Conservation (phyloP, 2,113 vertebrate species). For the Paracanthobrama guichenoti region DNA sequence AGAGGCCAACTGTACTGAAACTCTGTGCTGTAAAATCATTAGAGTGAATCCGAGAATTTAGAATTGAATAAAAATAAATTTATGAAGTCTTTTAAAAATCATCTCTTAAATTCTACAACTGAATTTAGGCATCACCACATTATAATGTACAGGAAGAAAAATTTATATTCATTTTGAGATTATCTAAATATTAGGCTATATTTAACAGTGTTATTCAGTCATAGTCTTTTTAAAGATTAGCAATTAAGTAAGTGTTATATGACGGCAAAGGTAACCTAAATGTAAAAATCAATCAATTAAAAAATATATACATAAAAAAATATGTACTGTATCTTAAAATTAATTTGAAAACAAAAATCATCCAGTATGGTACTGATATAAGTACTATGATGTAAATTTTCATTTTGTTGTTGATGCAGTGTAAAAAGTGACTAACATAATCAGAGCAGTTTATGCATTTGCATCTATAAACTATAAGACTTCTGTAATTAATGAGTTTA, state of each 20-base stretch:
- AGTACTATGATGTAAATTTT: background rate
- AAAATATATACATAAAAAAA: too few relatives aligned
- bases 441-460: conserved; percentile 28
- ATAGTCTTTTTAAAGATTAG: background rate
- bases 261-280: too few relatives aligned
- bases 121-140: conserved; percentile 32
- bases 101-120: background rate
- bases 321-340: too few relatives aligned
- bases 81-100: too few relatives aligned
- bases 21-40: conserved; percentile 3
- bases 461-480: conserved; percentile 37
- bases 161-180: background rate
- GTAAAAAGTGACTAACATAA: conserved; percentile 48
- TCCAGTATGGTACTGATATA: too few relatives aligned
- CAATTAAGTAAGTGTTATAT: background rate
- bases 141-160: background rate
- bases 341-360: too few relatives aligned
- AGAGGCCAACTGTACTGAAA: background rate
- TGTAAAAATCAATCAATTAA: too few relatives aligned
- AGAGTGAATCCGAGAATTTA: background rate
- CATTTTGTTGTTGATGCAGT: conserved; percentile 40
- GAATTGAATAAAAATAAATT: background rate
- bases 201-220: background rate
- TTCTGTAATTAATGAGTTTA: conserved; percentile 43
- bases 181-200: background rate